phyloP scores from a whole-genome alignment of 2,797 vertebrate species.

The Brotula barbata region DNA sequence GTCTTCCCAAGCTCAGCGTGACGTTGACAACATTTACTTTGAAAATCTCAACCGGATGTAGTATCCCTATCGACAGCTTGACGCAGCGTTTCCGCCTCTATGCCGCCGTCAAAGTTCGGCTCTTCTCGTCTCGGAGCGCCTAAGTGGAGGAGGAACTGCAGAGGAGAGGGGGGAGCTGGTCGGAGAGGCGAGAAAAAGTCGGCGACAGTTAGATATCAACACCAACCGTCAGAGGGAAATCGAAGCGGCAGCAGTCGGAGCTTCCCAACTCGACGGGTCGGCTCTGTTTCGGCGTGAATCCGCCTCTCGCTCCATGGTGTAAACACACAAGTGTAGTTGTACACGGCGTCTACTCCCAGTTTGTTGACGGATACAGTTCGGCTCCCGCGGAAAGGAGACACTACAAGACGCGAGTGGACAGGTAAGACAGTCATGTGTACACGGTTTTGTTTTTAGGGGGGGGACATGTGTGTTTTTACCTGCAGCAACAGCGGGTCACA shows the following conservation, averaged over 20 bases:
- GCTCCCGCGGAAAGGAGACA: constrained; percentile 52
- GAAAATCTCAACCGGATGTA: constrained; percentile 35
- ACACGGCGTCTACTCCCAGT: constrained; percentile 71
- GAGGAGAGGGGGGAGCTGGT: constrained; percentile 20
- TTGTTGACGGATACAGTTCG: constrained; percentile 70
- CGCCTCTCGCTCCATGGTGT: constrained; percentile 28
- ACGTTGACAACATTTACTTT: constrained; percentile 39
- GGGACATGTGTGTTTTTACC: neutral
- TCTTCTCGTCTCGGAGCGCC: constrained; percentile 62
- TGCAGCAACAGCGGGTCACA: constrained; percentile 59
- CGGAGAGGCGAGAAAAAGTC: constrained; percentile 38
- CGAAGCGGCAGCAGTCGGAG: constrained; percentile 18
- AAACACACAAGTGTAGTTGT: constrained; percentile 52
- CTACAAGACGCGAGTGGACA: constrained; percentile 49
- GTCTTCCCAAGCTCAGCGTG: too few species aligned
- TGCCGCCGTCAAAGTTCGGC: constrained; percentile 61
- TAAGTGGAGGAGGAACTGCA: constrained; percentile 53
- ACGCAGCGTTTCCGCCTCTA: constrained; percentile 49
- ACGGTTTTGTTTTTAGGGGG: neutral
- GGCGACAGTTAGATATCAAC: constrained; percentile 22
- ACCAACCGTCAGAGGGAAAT: constrained; percentile 27
- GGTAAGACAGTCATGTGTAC: constrained; percentile 62
- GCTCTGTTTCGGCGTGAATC: constrained; percentile 1
- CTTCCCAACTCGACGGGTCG: constrained; percentile 30
- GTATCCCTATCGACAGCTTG: neutral